These are phyloP conservation scores for Diadromus collaris DNA, from an alignment of 2,888 invertebrate species.

Conservation along the genomic window DNA sequence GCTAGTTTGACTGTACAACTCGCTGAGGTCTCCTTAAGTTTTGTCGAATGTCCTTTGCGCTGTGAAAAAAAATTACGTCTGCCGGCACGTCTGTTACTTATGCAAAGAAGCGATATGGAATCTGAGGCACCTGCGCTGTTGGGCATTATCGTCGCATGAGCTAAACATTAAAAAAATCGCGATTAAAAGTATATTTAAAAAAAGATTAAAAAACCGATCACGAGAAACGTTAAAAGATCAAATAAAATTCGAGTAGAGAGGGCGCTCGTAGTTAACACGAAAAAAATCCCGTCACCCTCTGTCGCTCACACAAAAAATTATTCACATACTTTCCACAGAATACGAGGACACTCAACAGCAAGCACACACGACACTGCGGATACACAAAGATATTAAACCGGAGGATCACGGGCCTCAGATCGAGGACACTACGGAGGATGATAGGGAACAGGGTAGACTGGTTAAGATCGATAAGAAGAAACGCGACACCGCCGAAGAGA, in stretches of 20 bases:
- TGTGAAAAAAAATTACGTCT: constrained; percentile 56
- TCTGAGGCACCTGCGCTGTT: constrained; percentile 63
- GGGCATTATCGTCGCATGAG: constrained; percentile 69
- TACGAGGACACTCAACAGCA: constrained; percentile 79
- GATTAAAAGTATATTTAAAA: constrained; percentile 46
- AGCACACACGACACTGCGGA: constrained; percentile 79
- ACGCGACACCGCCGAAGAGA: constrained; percentile 76
- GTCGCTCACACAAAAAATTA: constrained; percentile 75
- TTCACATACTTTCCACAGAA: constrained; percentile 80
- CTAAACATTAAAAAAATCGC: constrained; percentile 60
- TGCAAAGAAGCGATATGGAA: constrained; percentile 56
- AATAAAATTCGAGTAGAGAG: constrained; percentile 34
- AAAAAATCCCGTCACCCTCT: constrained; percentile 57
- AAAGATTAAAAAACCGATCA: constrained; percentile 6
- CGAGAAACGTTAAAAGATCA: constrained; percentile 10
- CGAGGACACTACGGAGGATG: constrained; percentile 73
- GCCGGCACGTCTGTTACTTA: constrained; percentile 68
- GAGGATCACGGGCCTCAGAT: constrained; percentile 73
- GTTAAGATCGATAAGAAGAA: constrained; percentile 66
- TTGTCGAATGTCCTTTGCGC: constrained; percentile 58
- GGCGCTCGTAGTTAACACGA: constrained; percentile 50
- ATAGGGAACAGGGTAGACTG: constrained; percentile 76
- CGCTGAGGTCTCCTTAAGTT: constrained; percentile 10
- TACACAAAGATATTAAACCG: constrained; percentile 77
- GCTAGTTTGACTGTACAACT: constrained; percentile 9